Percentiles rank a stretch among this genome's conserved stretches.
These are phyloP conservation scores for Oncopodura yosiiana DNA, from an alignment of 1,140 invertebrate genomes.

Conservation along the genomic window DNA sequence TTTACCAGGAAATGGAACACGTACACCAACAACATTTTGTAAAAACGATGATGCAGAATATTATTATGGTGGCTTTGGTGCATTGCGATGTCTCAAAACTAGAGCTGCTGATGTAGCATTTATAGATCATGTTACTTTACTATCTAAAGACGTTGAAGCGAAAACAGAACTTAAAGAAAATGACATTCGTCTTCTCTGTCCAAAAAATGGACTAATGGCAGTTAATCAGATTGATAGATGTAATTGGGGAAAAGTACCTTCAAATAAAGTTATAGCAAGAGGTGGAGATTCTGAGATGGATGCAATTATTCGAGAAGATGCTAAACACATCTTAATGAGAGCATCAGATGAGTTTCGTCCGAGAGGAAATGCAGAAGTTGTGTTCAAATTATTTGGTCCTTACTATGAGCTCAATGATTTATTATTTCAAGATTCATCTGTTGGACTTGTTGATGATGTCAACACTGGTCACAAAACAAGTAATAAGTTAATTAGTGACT, in stretches of 20 bases:
- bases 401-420: conserved; percentile 33
- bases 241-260: conserved; percentile 35
- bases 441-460: conserved; percentile 11
- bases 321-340: conserved; percentile 28
- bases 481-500: conserved; percentile 9
- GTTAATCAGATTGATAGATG: conserved; percentile 26
- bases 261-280: conserved; percentile 33
- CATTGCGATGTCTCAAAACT: conserved; percentile 47
- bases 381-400: conserved; percentile 34
- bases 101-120: conserved; percentile 51
- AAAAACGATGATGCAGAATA: conserved; percentile 4
- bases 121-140: conserved; percentile 45
- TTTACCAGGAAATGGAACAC: background rate
- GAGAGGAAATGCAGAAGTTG: conserved; percentile 10
- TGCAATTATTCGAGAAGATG: conserved; percentile 28
- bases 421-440: conserved; percentile 37
- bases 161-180: conserved; percentile 43
- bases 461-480: background rate
- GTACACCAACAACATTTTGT: conserved; percentile 6
- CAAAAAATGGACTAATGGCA: conserved; percentile 40
- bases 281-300: conserved; percentile 11
- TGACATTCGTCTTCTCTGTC: conserved; percentile 51
- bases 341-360: conserved; percentile 15
- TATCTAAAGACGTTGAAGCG: background rate
- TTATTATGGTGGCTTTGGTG: conserved; percentile 57